These are phyloP conservation scores for Coracias cyanogaster DNA, from an alignment of 2,797 vertebrate genomes.

Conservation along the genomic window DNA sequence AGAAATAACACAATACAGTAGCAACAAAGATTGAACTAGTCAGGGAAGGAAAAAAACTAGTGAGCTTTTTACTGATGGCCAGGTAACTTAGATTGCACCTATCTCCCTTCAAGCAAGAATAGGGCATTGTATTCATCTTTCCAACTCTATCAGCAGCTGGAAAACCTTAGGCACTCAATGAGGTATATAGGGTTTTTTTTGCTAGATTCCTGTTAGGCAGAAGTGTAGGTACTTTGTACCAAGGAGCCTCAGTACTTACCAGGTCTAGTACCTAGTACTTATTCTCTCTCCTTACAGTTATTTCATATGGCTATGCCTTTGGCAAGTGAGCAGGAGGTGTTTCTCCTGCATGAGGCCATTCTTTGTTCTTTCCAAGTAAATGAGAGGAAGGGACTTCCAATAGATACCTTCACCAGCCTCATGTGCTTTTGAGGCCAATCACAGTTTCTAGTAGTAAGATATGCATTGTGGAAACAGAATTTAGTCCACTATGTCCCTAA, in stretches of 20 bases:
- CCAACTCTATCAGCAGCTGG: neutral
- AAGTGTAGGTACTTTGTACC: neutral
- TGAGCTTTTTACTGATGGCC: neutral
- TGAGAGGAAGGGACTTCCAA: neutral
- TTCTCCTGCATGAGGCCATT: accelerated
- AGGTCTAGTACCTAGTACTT: neutral
- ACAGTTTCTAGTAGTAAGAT: neutral
- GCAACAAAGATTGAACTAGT: neutral
- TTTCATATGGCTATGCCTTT: neutral
- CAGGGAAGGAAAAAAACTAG: neutral
- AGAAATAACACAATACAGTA: neutral
- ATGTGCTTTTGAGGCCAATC: neutral
- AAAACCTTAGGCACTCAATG: neutral
- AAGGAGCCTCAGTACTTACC: neutral
- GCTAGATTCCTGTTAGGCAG: neutral
- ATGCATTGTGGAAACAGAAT: neutral
- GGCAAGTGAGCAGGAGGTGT: neutral
- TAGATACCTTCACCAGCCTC: neutral
- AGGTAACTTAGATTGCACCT: neutral
- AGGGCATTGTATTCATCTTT: neutral
- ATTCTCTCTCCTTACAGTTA: neutral
- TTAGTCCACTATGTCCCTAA: neutral
- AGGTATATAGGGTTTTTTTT: neutral
- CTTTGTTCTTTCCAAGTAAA: neutral
- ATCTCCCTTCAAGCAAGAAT: neutral